Evolutionary conservation across 2,113 vertebrate genomes (phyloP).

Genomic region (Sander vitreus): DNA sequence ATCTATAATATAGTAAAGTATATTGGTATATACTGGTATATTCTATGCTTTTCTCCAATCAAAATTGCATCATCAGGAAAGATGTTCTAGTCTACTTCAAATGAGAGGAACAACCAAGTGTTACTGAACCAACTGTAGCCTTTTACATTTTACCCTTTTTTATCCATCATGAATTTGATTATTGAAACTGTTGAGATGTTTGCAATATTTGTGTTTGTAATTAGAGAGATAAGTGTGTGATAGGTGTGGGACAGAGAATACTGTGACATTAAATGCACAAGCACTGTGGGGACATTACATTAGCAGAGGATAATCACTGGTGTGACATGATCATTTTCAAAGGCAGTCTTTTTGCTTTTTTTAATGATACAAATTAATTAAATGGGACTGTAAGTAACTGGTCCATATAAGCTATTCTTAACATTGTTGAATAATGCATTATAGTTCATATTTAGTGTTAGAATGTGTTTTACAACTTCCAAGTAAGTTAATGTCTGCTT

Average conservation of each 20-base stretch:
- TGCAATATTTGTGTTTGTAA: neutral
- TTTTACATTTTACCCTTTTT: constrained; percentile 1
- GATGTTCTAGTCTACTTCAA: neutral
- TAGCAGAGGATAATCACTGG: constrained; percentile 35
- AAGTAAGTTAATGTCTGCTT: neutral
- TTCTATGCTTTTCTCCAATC: constrained; percentile 3
- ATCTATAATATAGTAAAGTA: neutral
- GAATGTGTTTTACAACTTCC: neutral
- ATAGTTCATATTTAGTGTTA: constrained; percentile 2
- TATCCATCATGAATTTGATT: neutral
- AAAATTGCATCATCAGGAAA: constrained; percentile 5
- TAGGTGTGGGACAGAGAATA: neutral
- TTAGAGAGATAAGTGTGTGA: neutral
- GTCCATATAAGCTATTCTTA: constrained; percentile 1
- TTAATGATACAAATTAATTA: constrained; percentile 12
- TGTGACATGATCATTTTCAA: constrained; percentile 5
- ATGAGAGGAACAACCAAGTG: neutral
- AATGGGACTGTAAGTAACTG: neutral
- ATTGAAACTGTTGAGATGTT: neutral
- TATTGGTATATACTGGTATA: too few species aligned
- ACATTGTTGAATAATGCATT: neutral
- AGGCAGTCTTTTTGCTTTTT: neutral
- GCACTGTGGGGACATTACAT: constrained; percentile 31
- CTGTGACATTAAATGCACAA: constrained; percentile 37
- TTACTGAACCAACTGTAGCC: constrained; percentile 3